Conservation (phyloP, 2,888 invertebrate species). For the Platynereis dumerilii region DNA sequence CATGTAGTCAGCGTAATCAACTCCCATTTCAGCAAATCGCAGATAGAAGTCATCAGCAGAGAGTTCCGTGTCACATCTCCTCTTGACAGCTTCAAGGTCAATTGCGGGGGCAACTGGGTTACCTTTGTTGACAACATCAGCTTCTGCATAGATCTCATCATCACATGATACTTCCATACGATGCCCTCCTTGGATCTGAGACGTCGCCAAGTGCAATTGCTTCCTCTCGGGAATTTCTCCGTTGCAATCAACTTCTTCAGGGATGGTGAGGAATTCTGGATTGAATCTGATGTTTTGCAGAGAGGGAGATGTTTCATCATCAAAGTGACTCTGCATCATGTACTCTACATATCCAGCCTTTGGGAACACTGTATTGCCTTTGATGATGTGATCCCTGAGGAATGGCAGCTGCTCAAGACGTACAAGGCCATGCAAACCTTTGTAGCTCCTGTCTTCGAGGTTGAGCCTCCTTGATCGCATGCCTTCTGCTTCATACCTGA, state of each 20-base stretch:
- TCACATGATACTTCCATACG: slow-evolving; percentile 3
- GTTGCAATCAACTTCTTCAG: slow-evolving; percentile 8
- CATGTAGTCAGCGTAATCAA: slow-evolving; percentile 16
- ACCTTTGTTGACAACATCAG: neutral
- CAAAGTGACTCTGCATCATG: slow-evolving; percentile 7
- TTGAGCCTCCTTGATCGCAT: slow-evolving; percentile 14
- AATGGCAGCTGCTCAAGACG: slow-evolving; percentile 7
- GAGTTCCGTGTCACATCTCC: neutral
- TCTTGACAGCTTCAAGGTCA: neutral
- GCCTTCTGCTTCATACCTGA: slow-evolving; percentile 24
- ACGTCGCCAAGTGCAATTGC: neutral
- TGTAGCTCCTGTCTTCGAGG: slow-evolving; percentile 17
- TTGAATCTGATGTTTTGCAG: slow-evolving; percentile 20
- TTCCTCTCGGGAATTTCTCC: slow-evolving; percentile 14
- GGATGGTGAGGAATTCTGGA: neutral
- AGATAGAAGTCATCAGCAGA: slow-evolving; percentile 19
- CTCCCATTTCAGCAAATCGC: slow-evolving; percentile 16
- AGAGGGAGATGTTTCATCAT: neutral
- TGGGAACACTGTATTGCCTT: slow-evolving; percentile 25
- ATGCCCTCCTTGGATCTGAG: neutral
- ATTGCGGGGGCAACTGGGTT: neutral
- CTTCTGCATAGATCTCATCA: slow-evolving; percentile 6
- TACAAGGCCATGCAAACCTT: slow-evolving; percentile 15
- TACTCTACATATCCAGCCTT: slow-evolving; percentile 27
- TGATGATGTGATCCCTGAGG: slow-evolving; percentile 22